Conservation (phyloP, 2,797 vertebrate species). For the Chanos chanos region DNA sequence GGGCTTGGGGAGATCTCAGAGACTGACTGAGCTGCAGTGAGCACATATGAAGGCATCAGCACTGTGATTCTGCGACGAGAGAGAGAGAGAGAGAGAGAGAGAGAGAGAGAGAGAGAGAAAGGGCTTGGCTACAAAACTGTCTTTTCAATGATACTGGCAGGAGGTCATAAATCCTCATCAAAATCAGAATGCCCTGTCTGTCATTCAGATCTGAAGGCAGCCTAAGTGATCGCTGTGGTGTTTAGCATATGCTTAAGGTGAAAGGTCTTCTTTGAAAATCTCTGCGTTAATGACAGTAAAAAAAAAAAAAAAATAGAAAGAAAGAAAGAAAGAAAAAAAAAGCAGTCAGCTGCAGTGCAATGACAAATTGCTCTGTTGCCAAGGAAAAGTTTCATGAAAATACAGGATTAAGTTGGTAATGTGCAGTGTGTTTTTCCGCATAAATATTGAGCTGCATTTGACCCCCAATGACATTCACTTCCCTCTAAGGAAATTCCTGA, state of each 20-base stretch:
- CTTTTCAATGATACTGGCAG: slow-evolving; percentile 74
- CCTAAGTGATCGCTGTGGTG: slow-evolving; percentile 76
- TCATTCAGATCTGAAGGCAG: slow-evolving; percentile 66
- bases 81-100: slow-evolving; percentile 46
- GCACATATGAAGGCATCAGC: slow-evolving; percentile 24
- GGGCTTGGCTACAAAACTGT: slow-evolving; percentile 62
- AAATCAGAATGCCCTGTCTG: slow-evolving; percentile 70
- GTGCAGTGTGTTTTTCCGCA: slow-evolving; percentile 53
- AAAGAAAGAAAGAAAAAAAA: too few relatives aligned
- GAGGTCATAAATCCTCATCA: slow-evolving; percentile 79
- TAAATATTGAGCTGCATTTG: slow-evolving; percentile 63
- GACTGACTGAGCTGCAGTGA: slow-evolving; percentile 24
- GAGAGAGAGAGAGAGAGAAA: slow-evolving; percentile 1
- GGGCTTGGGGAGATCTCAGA: slow-evolving; percentile 23
- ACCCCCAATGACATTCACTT: slow-evolving; percentile 60
- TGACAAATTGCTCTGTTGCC: slow-evolving; percentile 18
- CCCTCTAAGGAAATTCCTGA: slow-evolving; percentile 60
- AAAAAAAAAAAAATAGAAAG: too few relatives aligned
- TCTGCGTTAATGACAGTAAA: slow-evolving; percentile 13
- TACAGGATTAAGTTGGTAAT: slow-evolving; percentile 52
- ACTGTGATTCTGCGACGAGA: slow-evolving; percentile 68
- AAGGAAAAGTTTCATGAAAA: neutral
- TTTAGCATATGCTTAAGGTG: slow-evolving; percentile 59
- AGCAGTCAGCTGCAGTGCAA: slow-evolving; percentile 4
- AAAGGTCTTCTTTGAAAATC: slow-evolving; percentile 24